A percentile compares a stretch with the other conserved stretches of the same genome.
Evolutionary conservation across 2,888 invertebrate species (phyloP).

Genomic region (Hydropsyche betteni): DNA sequence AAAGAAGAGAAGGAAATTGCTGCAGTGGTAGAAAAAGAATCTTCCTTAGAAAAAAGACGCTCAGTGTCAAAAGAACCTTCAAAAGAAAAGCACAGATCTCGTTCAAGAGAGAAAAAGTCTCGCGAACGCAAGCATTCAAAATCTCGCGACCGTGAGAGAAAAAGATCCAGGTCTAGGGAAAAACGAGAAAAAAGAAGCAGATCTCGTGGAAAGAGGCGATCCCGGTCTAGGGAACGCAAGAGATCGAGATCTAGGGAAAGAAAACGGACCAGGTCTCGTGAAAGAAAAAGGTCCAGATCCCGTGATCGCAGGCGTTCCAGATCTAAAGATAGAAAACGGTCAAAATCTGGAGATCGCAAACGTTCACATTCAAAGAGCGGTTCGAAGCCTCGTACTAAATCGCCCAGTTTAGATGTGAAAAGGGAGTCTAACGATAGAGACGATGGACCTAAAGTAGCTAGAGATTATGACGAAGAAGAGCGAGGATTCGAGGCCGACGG

Average conservation of each 20-base stretch:
- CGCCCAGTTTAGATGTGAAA: slow-evolving; percentile 57
- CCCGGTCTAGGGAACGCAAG: slow-evolving; percentile 68
- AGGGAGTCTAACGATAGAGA: slow-evolving; percentile 43
- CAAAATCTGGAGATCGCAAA: slow-evolving; percentile 55
- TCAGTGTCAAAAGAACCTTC: slow-evolving; percentile 44
- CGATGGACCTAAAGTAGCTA: slow-evolving; percentile 45
- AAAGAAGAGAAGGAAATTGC: slow-evolving; percentile 53
- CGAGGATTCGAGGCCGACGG: slow-evolving; percentile 61
- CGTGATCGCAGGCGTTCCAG: slow-evolving; percentile 63
- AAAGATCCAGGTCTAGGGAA: slow-evolving; percentile 68
- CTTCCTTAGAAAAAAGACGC: slow-evolving; percentile 56
- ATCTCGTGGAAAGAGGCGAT: slow-evolving; percentile 69
- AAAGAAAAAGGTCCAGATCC: slow-evolving; percentile 63
- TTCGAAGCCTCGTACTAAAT: slow-evolving; percentile 61
- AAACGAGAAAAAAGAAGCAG: slow-evolving; percentile 59
- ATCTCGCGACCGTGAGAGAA: slow-evolving; percentile 65
- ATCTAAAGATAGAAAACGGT: slow-evolving; percentile 62
- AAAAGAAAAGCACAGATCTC: slow-evolving; percentile 51
- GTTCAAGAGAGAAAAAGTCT: slow-evolving; percentile 59
- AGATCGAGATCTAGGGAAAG: slow-evolving; percentile 58
- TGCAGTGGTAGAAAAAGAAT: slow-evolving; percentile 56
- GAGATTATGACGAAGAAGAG: slow-evolving; percentile 65
- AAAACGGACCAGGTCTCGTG: slow-evolving; percentile 63
- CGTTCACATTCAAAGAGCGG: slow-evolving; percentile 62
- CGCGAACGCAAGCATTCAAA: slow-evolving; percentile 58